Percentiles rank a stretch among this genome's conserved stretches.
phyloP scores from a whole-genome alignment of 2,888 invertebrate genomes.

The Villa cingulata region DNA sequence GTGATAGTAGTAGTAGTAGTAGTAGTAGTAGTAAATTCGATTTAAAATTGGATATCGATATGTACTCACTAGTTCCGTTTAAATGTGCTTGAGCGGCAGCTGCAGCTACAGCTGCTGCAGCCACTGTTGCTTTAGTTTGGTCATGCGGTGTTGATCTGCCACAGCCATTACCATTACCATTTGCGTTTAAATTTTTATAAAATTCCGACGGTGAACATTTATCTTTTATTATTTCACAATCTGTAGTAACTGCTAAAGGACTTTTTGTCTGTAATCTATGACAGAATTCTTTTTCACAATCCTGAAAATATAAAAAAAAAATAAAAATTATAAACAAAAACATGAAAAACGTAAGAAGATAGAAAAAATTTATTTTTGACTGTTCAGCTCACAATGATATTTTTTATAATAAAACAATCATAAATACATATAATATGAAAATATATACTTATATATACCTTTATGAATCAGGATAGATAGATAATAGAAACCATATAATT shows the following conservation, averaged over 20 bases:
- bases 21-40: no score
- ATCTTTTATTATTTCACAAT: slow-evolving; percentile 24
- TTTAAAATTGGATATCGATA: slow-evolving; percentile 24
- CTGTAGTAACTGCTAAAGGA: slow-evolving; percentile 19
- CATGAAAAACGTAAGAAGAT: no score
- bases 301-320: slow-evolving; percentile 22
- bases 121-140: slow-evolving; percentile 33
- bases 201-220: slow-evolving; percentile 15
- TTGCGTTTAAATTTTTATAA: slow-evolving; percentile 1
- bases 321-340: no score
- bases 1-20: no score
- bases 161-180: not conserved
- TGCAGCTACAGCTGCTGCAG: slow-evolving; percentile 35
- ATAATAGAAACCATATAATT: no score
- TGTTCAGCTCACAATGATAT: no score
- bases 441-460: no score
- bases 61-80: slow-evolving; percentile 52
- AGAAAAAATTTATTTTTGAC: no score
- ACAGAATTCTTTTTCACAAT: slow-evolving; percentile 28
- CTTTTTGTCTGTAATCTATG: slow-evolving; percentile 23
- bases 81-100: slow-evolving; percentile 44
- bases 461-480: no score
- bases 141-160: slow-evolving; percentile 17
- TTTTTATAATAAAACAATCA: no score
- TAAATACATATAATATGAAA: no score